phyloP scores from a whole-genome alignment of 2,113 vertebrate genomes.

The Sigmodon hispidus region DNA sequence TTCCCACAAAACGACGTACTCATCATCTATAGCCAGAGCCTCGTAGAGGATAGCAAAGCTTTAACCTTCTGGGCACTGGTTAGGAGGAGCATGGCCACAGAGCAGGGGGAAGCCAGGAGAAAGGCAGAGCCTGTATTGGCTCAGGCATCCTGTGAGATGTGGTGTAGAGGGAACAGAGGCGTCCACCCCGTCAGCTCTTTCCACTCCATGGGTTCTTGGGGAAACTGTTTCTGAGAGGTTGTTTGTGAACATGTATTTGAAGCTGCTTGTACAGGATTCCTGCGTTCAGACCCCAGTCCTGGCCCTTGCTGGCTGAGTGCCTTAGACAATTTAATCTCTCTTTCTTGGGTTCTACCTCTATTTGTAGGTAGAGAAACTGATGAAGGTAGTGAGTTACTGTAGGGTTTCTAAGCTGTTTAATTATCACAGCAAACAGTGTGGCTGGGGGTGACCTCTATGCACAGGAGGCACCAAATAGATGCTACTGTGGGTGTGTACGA shows the following conservation, averaged over 20 bases:
- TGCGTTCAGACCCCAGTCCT: background rate
- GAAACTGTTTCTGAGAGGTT: background rate
- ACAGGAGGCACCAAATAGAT: background rate
- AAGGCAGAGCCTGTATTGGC: background rate
- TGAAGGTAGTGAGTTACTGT: background rate
- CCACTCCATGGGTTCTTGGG: background rate
- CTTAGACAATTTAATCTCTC: background rate
- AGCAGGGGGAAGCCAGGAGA: too few relatives aligned
- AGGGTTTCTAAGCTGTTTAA: too few relatives aligned
- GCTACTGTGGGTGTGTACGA: background rate
- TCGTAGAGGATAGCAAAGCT: background rate
- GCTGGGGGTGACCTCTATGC: background rate
- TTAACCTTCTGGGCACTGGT: background rate
- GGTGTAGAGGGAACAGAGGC: fast-evolving
- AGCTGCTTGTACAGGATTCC: background rate
- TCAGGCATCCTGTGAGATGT: background rate
- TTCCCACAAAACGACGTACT: background rate
- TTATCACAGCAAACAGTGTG: background rate
- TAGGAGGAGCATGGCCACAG: background rate
- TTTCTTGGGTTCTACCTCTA: conserved; percentile 10
- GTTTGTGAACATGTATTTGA: background rate
- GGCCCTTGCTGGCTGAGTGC: background rate
- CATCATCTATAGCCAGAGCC: background rate
- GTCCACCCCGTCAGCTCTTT: background rate
- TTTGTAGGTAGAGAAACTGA: background rate